phyloP scores from a whole-genome alignment of 2,113 vertebrate species.

The Ondatra zibethicus region DNA sequence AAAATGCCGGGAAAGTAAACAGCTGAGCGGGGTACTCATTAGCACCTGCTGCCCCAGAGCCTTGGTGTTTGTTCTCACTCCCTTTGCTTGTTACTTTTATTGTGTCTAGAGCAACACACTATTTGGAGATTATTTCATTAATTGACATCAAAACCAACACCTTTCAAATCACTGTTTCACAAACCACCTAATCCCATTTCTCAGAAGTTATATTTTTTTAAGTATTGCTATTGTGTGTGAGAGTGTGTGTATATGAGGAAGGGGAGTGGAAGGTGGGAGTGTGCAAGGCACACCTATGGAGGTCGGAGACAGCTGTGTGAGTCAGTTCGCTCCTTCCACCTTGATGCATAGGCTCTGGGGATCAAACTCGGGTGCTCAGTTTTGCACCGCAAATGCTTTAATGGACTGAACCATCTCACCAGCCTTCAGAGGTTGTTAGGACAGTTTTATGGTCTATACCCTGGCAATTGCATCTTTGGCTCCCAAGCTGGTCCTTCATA shows the following conservation, averaged over 20 bases:
- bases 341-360: not conserved
- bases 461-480: not conserved
- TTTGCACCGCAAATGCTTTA: not conserved
- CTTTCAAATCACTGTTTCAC: constrained; percentile 25
- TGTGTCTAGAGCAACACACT: not conserved
- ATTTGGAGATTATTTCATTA: not conserved
- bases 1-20: not conserved
- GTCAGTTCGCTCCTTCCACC: not conserved
- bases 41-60: not conserved
- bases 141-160: not conserved
- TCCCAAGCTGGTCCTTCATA: not conserved
- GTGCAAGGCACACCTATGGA: not conserved
- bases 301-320: not conserved
- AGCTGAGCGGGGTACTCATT: too few relatives aligned
- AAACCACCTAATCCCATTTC: not conserved
- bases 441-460: not conserved
- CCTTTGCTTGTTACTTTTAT: not conserved
- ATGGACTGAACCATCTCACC: not conserved
- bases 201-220: not conserved
- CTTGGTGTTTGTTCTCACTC: not conserved
- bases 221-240: not conserved
- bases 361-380: not conserved
- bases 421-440: not conserved
- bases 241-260: not conserved
- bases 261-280: not conserved